Evolutionary conservation across 1,140 invertebrate species (phyloP).

Genomic region (Dreissena rostriformis): DNA sequence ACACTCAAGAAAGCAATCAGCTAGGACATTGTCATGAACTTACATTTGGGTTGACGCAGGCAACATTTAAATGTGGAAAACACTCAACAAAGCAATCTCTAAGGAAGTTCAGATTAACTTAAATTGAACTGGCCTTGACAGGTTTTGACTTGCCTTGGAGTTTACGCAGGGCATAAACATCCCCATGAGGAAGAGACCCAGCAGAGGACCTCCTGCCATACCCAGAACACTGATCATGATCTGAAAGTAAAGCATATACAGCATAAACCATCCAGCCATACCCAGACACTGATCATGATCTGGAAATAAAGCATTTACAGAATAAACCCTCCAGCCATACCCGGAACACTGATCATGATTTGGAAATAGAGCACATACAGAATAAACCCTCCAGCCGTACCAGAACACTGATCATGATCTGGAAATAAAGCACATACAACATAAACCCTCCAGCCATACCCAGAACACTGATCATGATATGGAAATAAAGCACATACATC

Average conservation of each 20-base stretch:
- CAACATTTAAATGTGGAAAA: background rate
- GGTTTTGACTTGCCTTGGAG: conserved; percentile 56
- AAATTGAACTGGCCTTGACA: background rate
- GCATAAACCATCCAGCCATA: conserved; percentile 76
- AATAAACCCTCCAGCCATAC: conserved; percentile 79
- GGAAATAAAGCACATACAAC: too few relatives aligned
- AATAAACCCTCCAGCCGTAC: conserved; percentile 79
- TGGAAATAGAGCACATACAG: too few relatives aligned
- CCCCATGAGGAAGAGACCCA: conserved; percentile 78
- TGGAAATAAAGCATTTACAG: too few relatives aligned
- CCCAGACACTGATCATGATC: conserved; percentile 77
- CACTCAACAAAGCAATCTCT: background rate
- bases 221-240: conserved; percentile 78
- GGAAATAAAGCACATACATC: too few relatives aligned
- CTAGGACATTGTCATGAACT: background rate
- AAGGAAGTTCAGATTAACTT: background rate
- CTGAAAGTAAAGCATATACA: too few relatives aligned
- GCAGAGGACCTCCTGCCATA: conserved; percentile 77
- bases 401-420: conserved; percentile 78
- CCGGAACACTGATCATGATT: conserved; percentile 77
- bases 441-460: conserved; percentile 80
- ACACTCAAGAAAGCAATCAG: background rate
- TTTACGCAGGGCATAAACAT: conserved; percentile 80
- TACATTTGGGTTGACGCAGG: background rate
- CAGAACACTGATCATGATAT: conserved; percentile 76